Evolutionary conservation across 2,797 vertebrate species (phyloP), one percentile per base, ranked within the genome.

Genomic region (Tarsius wallacei): DNA sequence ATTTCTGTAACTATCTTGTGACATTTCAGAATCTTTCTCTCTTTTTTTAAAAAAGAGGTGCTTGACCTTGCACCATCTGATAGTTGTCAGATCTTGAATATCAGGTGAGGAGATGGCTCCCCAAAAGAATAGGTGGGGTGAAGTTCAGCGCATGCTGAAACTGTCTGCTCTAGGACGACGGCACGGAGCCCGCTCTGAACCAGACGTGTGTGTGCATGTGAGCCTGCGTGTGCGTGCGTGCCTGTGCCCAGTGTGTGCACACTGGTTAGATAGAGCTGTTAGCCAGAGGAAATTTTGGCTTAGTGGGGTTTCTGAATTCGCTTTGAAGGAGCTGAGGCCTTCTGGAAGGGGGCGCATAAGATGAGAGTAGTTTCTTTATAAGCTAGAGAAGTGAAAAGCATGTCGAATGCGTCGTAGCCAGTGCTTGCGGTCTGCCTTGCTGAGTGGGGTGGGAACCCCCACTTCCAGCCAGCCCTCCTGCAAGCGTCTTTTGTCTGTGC

Each of bases 341-440:
- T 82, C 47, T 80, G 81, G 57, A 74, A 42, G 57, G 73, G 57
- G 53, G 55, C 49, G 13, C 68, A 19, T 87, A 49, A 78, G 68
- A 81, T 88, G 53, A 31, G 68, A 33, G 33, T 78, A 36, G 55
- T 88, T 91, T 55, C 57, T 78, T 64, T 28, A 19, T 26, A 61
- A 91, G n/a, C 28, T 21, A 5, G 49, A 19, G n/a, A 83, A 36
- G 14, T 53, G 82, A 42, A 36, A 8, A 19, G 31, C 26, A 17
- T 7, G 51, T 26, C 31, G 70, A 12, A 28, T 7, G 36, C 0
- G 55, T 53, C 7, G 5, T n/a, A 63, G 3, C 16, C 33, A 4
- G 1, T 0, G 1, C 2, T 1, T 21, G 4, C 21, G n/a, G 15
- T 28, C 49, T 0, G 0, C 36, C 7, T 0, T 1, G 28, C 42